These are phyloP conservation scores for Anolis apletophallus DNA, from an alignment of 2,797 vertebrate genomes.

Conservation along the genomic window DNA sequence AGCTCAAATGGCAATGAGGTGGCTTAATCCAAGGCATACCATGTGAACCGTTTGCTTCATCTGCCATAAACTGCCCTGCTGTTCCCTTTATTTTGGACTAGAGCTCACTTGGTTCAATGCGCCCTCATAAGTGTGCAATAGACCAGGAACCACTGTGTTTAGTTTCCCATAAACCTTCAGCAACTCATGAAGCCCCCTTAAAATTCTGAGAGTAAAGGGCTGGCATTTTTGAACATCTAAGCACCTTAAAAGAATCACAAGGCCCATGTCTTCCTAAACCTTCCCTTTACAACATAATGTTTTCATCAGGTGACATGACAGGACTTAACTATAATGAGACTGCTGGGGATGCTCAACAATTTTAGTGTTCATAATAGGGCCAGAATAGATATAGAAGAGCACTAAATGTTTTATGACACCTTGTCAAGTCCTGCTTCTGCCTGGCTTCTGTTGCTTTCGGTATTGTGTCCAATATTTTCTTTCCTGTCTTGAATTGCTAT, in stretches of 20 bases:
- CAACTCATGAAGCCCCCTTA: not conserved
- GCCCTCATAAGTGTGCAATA: not conserved
- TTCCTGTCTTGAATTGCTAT: slow-evolving; percentile 14
- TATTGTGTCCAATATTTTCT: slow-evolving; percentile 26
- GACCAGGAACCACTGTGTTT: not conserved
- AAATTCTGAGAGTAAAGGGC: not conserved
- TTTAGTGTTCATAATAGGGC: slow-evolving; percentile 39
- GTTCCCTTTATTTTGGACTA: not conserved
- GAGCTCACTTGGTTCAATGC: not conserved
- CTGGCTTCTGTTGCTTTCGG: not conserved
- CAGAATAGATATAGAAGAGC: not conserved
- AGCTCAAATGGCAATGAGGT: not conserved
- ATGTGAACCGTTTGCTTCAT: not conserved
- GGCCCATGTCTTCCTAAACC: slow-evolving; percentile 21
- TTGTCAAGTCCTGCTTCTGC: slow-evolving; percentile 41
- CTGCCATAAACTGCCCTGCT: not conserved
- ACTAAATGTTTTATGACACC: slow-evolving; percentile 40
- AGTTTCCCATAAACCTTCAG: not conserved
- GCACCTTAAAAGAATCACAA: not conserved
- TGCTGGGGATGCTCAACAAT: slow-evolving; percentile 49
- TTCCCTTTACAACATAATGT: slow-evolving; percentile 50
- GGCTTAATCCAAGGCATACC: not conserved
- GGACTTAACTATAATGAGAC: slow-evolving; percentile 48
- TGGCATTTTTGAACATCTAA: not conserved
- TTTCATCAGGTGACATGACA: slow-evolving; percentile 58